phyloP scores from a whole-genome alignment of 2,113 vertebrate species.

The Scortum barcoo region DNA sequence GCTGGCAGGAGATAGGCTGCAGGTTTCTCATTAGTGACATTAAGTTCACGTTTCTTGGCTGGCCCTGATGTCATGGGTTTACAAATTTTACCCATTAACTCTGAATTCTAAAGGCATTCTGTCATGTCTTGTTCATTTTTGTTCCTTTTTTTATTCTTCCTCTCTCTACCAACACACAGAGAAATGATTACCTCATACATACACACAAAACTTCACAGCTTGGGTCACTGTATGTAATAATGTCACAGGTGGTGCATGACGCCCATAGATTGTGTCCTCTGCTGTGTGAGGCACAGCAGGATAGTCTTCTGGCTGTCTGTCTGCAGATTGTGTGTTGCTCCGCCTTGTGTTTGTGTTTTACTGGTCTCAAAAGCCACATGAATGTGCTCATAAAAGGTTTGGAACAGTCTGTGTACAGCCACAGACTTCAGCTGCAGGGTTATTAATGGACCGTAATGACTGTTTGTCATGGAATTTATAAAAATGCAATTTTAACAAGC shows the following conservation, averaged over 20 bases:
- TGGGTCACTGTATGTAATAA: conserved; percentile 15
- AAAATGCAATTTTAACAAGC: neutral
- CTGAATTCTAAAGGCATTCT: conserved; percentile 13
- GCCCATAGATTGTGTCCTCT: conserved; percentile 1
- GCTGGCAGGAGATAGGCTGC: conserved; percentile 24
- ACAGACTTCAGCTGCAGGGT: neutral
- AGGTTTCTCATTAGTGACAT: conserved; percentile 32
- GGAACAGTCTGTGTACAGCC: conserved; percentile 1
- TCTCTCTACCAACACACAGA: conserved; percentile 11
- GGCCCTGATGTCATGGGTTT: conserved; percentile 25
- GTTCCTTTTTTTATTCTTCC: neutral
- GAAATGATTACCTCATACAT: conserved; percentile 17
- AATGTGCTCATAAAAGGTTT: conserved; percentile 19
- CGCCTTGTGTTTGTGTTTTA: conserved; percentile 25
- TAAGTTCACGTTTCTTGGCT: conserved; percentile 8
- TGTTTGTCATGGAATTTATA: neutral
- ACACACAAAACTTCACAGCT: neutral
- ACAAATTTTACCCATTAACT: conserved; percentile 17
- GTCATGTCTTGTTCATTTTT: too few species aligned
- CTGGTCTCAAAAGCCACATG: conserved; percentile 27
- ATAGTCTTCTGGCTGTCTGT: neutral
- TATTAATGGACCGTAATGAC: neutral
- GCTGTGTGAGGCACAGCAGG: conserved; percentile 1
- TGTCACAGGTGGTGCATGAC: conserved; percentile 20
- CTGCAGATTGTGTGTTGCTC: neutral